A percentile compares a stretch with the other conserved stretches of the same genome.
phyloP scores from a whole-genome alignment of 2,888 invertebrate genomes.

The Pasiphila rectangulata region DNA sequence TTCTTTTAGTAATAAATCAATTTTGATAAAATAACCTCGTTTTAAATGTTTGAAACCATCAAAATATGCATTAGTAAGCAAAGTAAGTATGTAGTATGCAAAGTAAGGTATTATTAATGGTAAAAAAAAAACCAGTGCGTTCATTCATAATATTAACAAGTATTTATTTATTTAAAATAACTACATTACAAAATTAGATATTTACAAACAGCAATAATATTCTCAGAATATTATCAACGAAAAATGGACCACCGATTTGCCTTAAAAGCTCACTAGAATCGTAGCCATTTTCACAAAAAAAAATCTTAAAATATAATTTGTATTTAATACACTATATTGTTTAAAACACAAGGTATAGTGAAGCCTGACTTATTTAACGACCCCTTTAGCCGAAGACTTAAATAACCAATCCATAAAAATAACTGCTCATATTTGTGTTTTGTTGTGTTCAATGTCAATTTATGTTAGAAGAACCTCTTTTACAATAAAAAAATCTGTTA shows the following conservation, averaged over 20 bases:
- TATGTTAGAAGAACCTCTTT: too few species aligned
- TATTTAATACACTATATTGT: constrained; percentile 25
- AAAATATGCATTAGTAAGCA: too few species aligned
- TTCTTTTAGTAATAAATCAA: constrained; percentile 17
- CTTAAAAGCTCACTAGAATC: constrained; percentile 21
- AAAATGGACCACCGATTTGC: constrained; percentile 24
- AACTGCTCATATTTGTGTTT: too few species aligned
- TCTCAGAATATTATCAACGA: constrained; percentile 25
- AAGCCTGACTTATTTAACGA: too few species aligned
- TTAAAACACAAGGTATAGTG: constrained; percentile 7
- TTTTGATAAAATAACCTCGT: constrained; percentile 2
- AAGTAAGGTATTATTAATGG: too few species aligned
- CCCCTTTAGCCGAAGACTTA: too few species aligned
- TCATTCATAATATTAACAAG: constrained; percentile 10
- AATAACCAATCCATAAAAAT: too few species aligned
- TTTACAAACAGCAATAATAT: constrained; percentile 26
- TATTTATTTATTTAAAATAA: not conserved
- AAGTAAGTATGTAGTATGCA: too few species aligned
- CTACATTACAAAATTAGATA: constrained; percentile 17
- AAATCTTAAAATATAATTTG: constrained; percentile 28
- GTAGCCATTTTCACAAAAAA: constrained; percentile 11
- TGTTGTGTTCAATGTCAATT: too few species aligned
- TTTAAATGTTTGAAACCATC: too few species aligned
- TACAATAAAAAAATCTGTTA: too few species aligned
- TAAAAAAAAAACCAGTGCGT: constrained; percentile 14